These are phyloP conservation scores for Synaphobranchus kaupii DNA, from an alignment of 2,797 vertebrate species.

Conservation along the genomic window DNA sequence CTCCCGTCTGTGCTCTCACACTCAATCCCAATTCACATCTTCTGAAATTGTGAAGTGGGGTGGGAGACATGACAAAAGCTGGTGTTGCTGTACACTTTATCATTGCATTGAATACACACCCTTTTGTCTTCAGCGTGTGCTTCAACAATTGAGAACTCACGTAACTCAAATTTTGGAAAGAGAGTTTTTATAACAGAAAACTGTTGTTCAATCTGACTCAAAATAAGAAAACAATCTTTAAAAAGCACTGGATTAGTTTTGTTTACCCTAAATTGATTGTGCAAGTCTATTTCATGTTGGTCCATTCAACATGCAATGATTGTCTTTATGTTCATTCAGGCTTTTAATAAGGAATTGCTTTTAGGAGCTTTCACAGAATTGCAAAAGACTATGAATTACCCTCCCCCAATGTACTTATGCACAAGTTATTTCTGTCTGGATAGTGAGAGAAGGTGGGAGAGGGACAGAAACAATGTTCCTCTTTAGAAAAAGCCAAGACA, in stretches of 20 bases:
- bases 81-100: too few relatives aligned
- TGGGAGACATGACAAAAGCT: too few relatives aligned
- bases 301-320: not conserved
- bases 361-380: conserved; percentile 27
- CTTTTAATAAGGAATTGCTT: conserved; percentile 30
- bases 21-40: too few relatives aligned
- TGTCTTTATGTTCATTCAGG: conserved; percentile 23
- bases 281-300: conserved; percentile 23
- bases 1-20: too few relatives aligned
- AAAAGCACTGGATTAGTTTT: conserved; percentile 10
- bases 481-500: conserved; percentile 19
- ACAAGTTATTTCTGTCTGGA: conserved; percentile 21
- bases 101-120: too few relatives aligned
- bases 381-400: conserved; percentile 22
- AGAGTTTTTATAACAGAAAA: too few relatives aligned
- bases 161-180: not conserved
- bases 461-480: conserved; percentile 19
- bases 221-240: not conserved
- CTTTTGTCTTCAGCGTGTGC: not conserved
- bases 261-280: conserved; percentile 23
- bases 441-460: conserved; percentile 1
- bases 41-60: too few relatives aligned
- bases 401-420: conserved; percentile 21
- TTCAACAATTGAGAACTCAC: not conserved
- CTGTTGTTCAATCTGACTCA: not conserved